Evolutionary conservation across 2,113 vertebrate genomes (phyloP).

Genomic region (Callionymus lyra): DNA sequence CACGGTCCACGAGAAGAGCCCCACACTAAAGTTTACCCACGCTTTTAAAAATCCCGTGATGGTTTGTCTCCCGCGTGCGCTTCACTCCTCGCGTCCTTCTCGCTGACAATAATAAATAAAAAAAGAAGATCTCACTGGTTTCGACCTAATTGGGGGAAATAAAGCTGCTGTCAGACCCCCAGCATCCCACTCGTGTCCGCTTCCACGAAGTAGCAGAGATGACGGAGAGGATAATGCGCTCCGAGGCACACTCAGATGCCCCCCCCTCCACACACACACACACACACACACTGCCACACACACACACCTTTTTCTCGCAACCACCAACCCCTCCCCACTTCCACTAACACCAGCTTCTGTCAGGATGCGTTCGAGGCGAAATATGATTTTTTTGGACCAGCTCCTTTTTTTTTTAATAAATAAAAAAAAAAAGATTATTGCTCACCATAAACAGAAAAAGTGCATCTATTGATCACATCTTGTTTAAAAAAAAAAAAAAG

Average conservation of each 20-base stretch:
- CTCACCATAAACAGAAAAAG: too few species aligned
- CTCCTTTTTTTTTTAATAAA: too few species aligned
- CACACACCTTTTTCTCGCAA: conserved; percentile 38
- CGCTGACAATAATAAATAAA: conserved; percentile 16
- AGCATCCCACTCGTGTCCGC: too few species aligned
- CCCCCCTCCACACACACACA: background rate
- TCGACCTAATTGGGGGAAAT: conserved; percentile 55
- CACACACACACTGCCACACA: background rate
- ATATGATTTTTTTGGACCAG: too few species aligned
- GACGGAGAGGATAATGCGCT: conserved; percentile 59
- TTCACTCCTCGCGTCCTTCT: conserved; percentile 2
- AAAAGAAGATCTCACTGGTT: conserved; percentile 38
- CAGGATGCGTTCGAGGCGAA: too few species aligned
- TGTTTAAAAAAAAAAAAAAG: too few species aligned
- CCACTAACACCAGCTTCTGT: background rate
- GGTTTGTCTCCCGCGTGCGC: too few species aligned
- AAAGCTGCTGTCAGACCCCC: conserved; percentile 30
- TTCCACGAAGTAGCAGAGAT: conserved; percentile 19
- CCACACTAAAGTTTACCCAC: background rate
- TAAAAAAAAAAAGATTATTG: too few species aligned
- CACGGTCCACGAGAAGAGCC: conserved; percentile 3
- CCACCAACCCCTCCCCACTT: conserved; percentile 7
- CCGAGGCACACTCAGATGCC: conserved; percentile 43
- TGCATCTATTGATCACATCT: too few species aligned
- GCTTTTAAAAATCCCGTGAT: too few species aligned